Percentiles rank a stretch among this genome's conserved stretches.
Evolutionary conservation across 2,888 invertebrate genomes (phyloP).

Genomic region (Drosophila melanosoma): DNA sequence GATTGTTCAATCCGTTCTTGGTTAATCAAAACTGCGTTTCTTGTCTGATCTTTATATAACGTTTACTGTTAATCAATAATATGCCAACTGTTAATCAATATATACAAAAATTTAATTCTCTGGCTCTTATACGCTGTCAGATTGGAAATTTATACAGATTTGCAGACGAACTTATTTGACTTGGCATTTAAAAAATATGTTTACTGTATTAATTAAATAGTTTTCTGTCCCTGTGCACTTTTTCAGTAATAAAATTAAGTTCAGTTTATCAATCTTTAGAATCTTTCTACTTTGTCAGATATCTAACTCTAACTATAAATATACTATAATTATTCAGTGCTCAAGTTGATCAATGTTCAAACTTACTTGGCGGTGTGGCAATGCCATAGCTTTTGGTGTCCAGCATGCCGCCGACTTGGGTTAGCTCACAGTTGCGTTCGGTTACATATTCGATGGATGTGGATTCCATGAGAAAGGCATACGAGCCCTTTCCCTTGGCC

Average conservation of each 20-base stretch:
- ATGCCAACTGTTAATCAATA: too few relatives aligned
- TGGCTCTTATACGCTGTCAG: too few relatives aligned
- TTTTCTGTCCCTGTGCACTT: not conserved
- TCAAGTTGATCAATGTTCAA: not conserved
- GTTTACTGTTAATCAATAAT: too few relatives aligned
- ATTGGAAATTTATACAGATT: too few relatives aligned
- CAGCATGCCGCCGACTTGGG: constrained; percentile 95
- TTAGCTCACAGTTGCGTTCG: constrained; percentile 95
- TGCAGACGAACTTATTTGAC: not conserved
- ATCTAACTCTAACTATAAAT: not conserved
- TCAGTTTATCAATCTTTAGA: not conserved
- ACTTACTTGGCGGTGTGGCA: constrained; percentile 95
- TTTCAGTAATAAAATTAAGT: not conserved
- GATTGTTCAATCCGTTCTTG: too few relatives aligned
- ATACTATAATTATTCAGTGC: not conserved
- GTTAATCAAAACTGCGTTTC: too few relatives aligned
- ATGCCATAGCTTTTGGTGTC: constrained; percentile 98
- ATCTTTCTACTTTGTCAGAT: not conserved
- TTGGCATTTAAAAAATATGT: not conserved
- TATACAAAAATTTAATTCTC: too few relatives aligned
- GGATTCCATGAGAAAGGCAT: constrained; percentile 99
- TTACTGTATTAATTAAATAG: not conserved
- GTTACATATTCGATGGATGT: constrained; percentile 98
- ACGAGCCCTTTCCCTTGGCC: constrained; percentile 91
- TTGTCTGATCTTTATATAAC: too few relatives aligned